Conservation (phyloP, 2,797 vertebrate species). For the Phrynocephalus vlangalii region DNA sequence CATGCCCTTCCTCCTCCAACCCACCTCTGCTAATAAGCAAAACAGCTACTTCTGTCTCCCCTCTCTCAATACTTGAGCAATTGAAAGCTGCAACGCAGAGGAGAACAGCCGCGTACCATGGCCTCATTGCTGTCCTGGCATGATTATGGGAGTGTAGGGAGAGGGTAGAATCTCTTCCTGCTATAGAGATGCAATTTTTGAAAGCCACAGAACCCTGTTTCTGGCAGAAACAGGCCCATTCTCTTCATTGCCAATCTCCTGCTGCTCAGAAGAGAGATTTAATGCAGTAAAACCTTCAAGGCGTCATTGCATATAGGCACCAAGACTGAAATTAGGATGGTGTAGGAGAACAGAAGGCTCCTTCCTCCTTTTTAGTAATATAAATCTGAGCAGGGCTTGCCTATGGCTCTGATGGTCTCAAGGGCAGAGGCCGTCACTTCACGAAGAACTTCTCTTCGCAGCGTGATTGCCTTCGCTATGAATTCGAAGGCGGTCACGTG, state of each 20-base stretch:
- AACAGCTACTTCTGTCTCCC: too few species aligned
- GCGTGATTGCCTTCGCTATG: too few species aligned
- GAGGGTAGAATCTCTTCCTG: not conserved
- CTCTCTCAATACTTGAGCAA: not conserved
- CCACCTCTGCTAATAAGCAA: not conserved
- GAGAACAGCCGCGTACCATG: not conserved
- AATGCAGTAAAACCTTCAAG: not conserved
- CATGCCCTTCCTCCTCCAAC: too few species aligned
- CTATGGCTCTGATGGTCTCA: not conserved
- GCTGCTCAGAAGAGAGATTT: not conserved
- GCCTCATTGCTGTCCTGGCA: not conserved
- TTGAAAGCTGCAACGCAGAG: not conserved
- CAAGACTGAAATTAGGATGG: too few species aligned
- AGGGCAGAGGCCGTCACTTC: too few species aligned
- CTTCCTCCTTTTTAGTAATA: not conserved
- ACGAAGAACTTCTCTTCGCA: too few species aligned
- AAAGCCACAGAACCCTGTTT: not conserved
- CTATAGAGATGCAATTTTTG: not conserved
- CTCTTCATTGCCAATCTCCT: not conserved
- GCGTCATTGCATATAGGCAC: too few species aligned
- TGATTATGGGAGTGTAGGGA: too few species aligned
- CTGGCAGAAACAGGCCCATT: too few species aligned
- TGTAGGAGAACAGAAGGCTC: not conserved
- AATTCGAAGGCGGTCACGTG: too few species aligned
- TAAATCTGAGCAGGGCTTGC: not conserved